Conservation (phyloP, 2,113 vertebrate genomes). For the Otocyon megalotis region DNA sequence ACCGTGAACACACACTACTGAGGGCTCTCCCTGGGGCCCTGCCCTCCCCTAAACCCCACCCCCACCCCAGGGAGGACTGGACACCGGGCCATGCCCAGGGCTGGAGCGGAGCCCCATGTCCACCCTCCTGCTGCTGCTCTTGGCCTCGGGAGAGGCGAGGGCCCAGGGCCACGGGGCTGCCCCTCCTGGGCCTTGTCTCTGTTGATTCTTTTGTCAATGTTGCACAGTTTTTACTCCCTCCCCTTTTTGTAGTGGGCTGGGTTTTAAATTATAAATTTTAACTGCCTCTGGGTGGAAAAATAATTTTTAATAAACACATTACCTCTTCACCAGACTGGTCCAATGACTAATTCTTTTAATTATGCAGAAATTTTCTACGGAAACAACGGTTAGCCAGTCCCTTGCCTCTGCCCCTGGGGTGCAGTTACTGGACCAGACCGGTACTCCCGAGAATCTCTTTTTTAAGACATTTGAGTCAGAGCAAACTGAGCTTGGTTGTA, state of each 20-base stretch:
- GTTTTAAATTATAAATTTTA: slow-evolving; percentile 89
- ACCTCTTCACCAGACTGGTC: slow-evolving; percentile 87
- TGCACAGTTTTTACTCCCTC: slow-evolving; percentile 86
- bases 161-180: neutral
- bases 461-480: slow-evolving; percentile 75
- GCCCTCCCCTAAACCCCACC: neutral
- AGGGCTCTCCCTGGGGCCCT: neutral
- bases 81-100: slow-evolving; percentile 55
- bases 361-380: slow-evolving; percentile 86
- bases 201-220: slow-evolving; percentile 78
- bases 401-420: slow-evolving; percentile 59
- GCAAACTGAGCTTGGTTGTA: slow-evolving; percentile 2
- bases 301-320: slow-evolving; percentile 90
- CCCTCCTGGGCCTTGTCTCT: slow-evolving; percentile 73
- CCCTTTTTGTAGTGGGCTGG: slow-evolving; percentile 88
- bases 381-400: slow-evolving; percentile 84
- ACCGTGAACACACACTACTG: slow-evolving; percentile 86
- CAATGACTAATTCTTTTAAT: slow-evolving; percentile 83
- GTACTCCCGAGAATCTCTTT: slow-evolving; percentile 76
- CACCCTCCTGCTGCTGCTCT: slow-evolving; percentile 69
- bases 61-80: neutral
- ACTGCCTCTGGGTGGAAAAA: slow-evolving; percentile 84
- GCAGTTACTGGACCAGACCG: slow-evolving; percentile 66
- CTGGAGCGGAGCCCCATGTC: slow-evolving; percentile 37
- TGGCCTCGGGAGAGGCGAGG: slow-evolving; percentile 74